Conservation (phyloP, 2,113 vertebrate genomes). For the Lepus americanus region DNA sequence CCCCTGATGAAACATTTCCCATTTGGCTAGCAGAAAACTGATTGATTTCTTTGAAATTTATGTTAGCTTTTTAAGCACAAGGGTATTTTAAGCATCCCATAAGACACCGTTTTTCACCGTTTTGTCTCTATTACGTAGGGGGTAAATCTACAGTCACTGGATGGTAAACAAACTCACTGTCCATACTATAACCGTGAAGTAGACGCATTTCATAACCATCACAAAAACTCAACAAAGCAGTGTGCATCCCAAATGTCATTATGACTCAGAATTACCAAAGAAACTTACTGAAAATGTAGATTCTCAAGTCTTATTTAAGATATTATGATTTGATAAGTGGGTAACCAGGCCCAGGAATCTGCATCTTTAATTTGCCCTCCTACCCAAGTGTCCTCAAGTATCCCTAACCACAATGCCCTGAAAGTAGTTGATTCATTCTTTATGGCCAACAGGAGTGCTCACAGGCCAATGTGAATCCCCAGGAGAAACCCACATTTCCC, state of each 20-base stretch:
- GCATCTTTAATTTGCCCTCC: background rate
- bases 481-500: background rate
- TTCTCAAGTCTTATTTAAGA: background rate
- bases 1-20: background rate
- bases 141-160: background rate
- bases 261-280: background rate
- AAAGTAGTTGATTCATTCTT: background rate
- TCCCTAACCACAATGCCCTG: background rate
- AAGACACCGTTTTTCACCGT: background rate
- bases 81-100: background rate
- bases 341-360: background rate
- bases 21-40: background rate
- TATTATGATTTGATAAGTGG: background rate
- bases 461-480: background rate
- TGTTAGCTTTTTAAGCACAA: background rate
- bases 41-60: constrained; percentile 34
- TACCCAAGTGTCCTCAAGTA: background rate
- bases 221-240: background rate
- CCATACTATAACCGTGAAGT: background rate
- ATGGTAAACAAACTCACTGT: background rate
- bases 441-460: background rate
- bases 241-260: background rate
- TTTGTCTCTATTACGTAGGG: background rate
- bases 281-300: background rate
- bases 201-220: background rate